These are phyloP conservation scores for Dioctria rufipes DNA, from an alignment of 2,888 invertebrate genomes.

Conservation along the genomic window DNA sequence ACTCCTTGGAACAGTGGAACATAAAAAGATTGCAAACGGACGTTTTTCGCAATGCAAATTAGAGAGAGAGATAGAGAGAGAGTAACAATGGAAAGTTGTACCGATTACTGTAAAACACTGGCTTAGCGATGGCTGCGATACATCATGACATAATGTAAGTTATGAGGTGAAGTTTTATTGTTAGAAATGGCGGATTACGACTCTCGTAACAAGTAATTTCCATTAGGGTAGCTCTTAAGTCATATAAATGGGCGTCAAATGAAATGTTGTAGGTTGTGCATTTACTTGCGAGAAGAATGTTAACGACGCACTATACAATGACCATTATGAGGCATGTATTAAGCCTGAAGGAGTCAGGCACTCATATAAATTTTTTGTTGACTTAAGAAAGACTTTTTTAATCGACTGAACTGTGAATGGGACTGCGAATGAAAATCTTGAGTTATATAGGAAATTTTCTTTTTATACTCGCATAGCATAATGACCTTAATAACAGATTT, in stretches of 20 bases:
- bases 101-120: conserved; percentile 22
- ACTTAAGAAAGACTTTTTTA: too few relatives aligned
- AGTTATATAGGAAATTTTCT: too few relatives aligned
- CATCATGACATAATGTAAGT: conserved; percentile 8
- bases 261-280: background rate
- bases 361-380: too few relatives aligned
- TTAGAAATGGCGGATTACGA: conserved; percentile 43
- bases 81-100: conserved; percentile 42
- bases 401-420: too few relatives aligned
- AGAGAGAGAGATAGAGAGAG: background rate
- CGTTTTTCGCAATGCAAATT: conserved; percentile 47
- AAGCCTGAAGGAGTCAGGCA: too few relatives aligned
- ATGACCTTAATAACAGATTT: too few relatives aligned
- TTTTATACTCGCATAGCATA: too few relatives aligned
- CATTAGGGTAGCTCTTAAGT: conserved; percentile 43
- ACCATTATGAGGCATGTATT: too few relatives aligned
- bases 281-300: too few relatives aligned
- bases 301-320: too few relatives aligned
- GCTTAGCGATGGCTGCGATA: background rate
- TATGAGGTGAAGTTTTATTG: conserved; percentile 47
- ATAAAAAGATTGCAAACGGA: conserved; percentile 30
- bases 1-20: conserved; percentile 29
- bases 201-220: conserved; percentile 48
- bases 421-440: too few relatives aligned
- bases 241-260: conserved; percentile 35